These are phyloP conservation scores for Lithobius niger DNA, from an alignment of 1,140 invertebrate species.

Conservation along the genomic window DNA sequence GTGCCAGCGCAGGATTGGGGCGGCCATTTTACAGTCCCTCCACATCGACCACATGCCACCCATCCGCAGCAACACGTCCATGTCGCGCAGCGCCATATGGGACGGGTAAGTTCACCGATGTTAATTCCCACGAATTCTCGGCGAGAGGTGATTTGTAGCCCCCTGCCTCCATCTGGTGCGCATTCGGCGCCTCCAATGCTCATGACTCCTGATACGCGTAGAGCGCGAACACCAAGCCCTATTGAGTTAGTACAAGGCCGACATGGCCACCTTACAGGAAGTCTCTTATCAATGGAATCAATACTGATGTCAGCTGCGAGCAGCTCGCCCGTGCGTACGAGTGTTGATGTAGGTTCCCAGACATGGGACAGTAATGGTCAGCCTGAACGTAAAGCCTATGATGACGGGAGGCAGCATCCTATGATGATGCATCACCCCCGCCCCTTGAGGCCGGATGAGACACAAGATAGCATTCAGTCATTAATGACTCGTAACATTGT, in stretches of 20 bases:
- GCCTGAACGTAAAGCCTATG: not conserved
- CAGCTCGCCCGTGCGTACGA: not conserved
- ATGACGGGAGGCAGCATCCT: not conserved
- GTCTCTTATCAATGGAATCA: conserved; percentile 9
- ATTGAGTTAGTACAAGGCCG: not conserved
- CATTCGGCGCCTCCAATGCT: conserved; percentile 7
- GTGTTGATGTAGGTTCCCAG: not conserved
- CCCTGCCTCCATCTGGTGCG: not conserved
- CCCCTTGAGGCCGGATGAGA: not conserved
- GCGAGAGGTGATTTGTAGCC: not conserved
- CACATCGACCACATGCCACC: not conserved
- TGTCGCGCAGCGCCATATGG: not conserved
- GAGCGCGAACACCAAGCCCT: conserved; percentile 1
- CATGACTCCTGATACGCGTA: not conserved
- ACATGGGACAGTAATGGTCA: not conserved
- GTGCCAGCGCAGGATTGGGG: not conserved
- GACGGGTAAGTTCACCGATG: not conserved
- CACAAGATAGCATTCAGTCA: conserved; percentile 2
- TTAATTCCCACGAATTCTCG: not conserved
- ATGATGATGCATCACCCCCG: not conserved
- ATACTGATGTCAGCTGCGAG: conserved; percentile 6
- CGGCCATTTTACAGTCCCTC: not conserved
- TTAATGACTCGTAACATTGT: conserved; percentile 12
- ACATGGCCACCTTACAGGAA: conserved; percentile 5
- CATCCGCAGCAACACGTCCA: not conserved